phyloP scores from a whole-genome alignment of 2,888 invertebrate genomes.

The Orthosia gothica region DNA sequence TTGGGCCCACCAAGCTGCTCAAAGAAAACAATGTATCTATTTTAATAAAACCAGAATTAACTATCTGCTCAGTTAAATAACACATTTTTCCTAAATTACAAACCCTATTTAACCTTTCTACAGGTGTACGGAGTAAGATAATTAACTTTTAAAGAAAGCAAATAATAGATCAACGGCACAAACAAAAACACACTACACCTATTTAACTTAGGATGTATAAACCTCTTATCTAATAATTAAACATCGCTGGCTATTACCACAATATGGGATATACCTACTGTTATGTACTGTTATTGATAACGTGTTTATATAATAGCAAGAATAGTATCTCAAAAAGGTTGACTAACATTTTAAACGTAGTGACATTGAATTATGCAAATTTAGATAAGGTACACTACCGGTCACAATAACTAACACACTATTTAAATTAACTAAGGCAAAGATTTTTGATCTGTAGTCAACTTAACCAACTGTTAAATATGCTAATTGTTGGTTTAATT shows the following conservation, averaged over 20 bases:
- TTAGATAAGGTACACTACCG: background rate
- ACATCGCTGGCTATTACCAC: background rate
- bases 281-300: slow-evolving; percentile 5
- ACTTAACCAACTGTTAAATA: no score
- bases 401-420: background rate
- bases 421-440: no score
- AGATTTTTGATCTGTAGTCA: no score
- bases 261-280: background rate
- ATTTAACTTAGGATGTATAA: background rate
- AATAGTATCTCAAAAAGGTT: background rate
- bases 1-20: background rate
- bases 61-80: background rate
- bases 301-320: background rate
- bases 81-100: no score
- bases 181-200: background rate
- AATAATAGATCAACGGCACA: slow-evolving; percentile 1
- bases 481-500: no score
- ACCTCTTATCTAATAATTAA: background rate
- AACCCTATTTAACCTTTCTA: background rate
- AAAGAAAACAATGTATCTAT: background rate
- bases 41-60: no score
- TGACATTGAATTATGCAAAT: background rate
- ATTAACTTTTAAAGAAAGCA: background rate
- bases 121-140: background rate
- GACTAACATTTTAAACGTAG: background rate